Evolutionary conservation across 2,797 vertebrate genomes (phyloP), one percentile per base, ranked within the genome.

Genomic region (Cyprinodon diabolis): DNA sequence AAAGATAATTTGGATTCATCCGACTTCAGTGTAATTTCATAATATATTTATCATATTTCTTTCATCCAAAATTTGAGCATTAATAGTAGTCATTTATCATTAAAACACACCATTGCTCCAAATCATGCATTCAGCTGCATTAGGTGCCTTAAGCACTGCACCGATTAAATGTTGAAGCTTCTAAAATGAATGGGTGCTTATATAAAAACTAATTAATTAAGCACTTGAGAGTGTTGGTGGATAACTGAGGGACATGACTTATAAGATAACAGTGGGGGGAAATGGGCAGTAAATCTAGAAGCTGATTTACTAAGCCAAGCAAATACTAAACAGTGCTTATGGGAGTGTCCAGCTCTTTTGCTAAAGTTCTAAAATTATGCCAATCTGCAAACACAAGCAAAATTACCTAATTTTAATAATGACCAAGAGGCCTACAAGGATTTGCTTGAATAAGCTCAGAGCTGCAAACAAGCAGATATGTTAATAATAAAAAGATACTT

Each of bases 241-340:
- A 52, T 37, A 68, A 68, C 48, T 67, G 25, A 37, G 66, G 49
- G 48, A 52, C 49, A 68, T 52, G 66, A 52, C 25, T 35, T 67
- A 68, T 51, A 30, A 68, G 60, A 63, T 51, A 35, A 43, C 37
- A 63, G 60, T 40, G n/a, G 37, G 60, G 40, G 11, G 60, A 68
- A 37, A 35, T 52, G 10, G 30, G 25, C 66, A 68, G 66, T 52
- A 68, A 35, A 68, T 68, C 19, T 37, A 37, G 30, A 40, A 12
- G 8, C 25, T 67, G 47, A 67, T 52, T 68, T 37, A 37, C 66
- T 68, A 52, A 68, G 48, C 48, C 4, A 8, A 47, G 48, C 19
- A 63, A 63, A 45, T 37, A 21, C 48, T 6, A 68, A 70, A 47
- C 68, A 30, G n/a, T 45, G 54, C 68, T 45, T 45, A 47, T 57